Percentiles rank a stretch among this genome's conserved stretches.
phyloP scores from a whole-genome alignment of 2,113 vertebrate genomes.

The Muntiacus muntjak region DNA sequence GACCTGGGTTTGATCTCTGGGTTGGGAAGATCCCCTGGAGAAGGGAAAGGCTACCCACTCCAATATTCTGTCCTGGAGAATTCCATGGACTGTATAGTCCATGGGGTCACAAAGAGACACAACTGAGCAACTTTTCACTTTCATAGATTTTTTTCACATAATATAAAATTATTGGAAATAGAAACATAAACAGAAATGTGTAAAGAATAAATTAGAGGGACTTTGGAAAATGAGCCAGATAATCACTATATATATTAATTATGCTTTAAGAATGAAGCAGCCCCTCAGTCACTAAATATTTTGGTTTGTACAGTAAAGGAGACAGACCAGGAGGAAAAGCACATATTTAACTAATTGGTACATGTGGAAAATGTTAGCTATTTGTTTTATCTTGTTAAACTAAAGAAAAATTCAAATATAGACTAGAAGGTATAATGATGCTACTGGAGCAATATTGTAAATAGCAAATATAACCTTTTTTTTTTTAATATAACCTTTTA shows the following conservation, averaged over 20 bases:
- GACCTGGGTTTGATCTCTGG: neutral
- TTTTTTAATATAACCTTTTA: neutral
- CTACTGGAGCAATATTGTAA: neutral
- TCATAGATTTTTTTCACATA: neutral
- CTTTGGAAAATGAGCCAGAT: neutral
- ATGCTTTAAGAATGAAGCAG: neutral
- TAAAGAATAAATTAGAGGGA: neutral
- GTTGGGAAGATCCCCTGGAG: neutral
- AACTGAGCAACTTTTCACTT: neutral
- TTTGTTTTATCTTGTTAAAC: constrained; percentile 36
- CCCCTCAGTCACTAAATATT: neutral
- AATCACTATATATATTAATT: neutral
- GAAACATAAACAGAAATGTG: neutral
- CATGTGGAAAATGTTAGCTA: neutral
- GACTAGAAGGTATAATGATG: neutral
- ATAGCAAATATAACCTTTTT: neutral
- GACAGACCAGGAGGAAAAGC: neutral
- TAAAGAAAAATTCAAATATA: neutral
- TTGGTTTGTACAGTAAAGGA: neutral
- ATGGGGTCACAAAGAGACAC: neutral
- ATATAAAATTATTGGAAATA: constrained; percentile 27
- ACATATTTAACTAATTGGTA: neutral
- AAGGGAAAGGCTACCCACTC: neutral
- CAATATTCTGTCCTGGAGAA: neutral
- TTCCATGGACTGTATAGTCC: neutral